Conservation (phyloP, 2,888 invertebrate species). For the Troides helena region DNA sequence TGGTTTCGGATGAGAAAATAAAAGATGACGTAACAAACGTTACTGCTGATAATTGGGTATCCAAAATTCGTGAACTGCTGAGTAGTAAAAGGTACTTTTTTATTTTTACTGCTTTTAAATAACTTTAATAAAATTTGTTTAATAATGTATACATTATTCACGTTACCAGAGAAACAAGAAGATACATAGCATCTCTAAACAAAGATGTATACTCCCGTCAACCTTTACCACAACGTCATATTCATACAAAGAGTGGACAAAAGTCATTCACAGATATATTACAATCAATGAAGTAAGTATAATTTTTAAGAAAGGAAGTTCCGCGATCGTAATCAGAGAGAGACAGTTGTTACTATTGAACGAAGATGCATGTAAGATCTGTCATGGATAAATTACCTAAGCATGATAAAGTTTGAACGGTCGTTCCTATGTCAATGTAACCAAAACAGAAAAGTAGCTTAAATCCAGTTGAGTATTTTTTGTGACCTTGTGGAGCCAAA, state of each 20-base stretch:
- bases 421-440: too few relatives aligned
- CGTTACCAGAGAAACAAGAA: constrained; percentile 1
- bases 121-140: background rate
- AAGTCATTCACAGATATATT: background rate
- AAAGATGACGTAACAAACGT: constrained; percentile 11
- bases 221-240: background rate
- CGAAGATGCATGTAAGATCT: too few relatives aligned
- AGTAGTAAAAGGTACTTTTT: constrained; percentile 19
- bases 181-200: background rate
- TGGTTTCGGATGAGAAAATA: constrained; percentile 33
- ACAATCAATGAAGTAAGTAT: background rate
- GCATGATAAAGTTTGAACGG: too few relatives aligned
- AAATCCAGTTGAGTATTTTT: too few relatives aligned
- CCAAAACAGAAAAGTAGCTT: too few relatives aligned
- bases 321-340: too few relatives aligned
- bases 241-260: background rate
- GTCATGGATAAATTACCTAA: too few relatives aligned
- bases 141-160: background rate
- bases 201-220: background rate
- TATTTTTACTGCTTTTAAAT: background rate
- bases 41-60: constrained; percentile 11
- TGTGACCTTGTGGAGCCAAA: too few relatives aligned
- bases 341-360: too few relatives aligned
- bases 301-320: background rate
- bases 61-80: constrained; percentile 16